Base-by-base conservation (phyloP, 2,797 vertebrate species). In the Melanotaenia maccullochi region DNA sequence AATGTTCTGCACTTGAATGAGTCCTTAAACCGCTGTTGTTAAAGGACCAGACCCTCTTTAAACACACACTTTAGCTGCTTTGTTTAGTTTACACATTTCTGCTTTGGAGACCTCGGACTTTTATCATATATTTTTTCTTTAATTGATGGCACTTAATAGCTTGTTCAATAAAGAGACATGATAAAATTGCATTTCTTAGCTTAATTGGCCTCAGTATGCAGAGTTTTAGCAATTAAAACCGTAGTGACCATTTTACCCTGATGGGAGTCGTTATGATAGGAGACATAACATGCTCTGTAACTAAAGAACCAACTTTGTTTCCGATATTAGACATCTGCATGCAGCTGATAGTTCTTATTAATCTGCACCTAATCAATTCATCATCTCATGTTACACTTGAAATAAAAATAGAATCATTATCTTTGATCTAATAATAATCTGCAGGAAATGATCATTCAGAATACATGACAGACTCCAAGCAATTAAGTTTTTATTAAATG, bases 401-500 rank as follows among this genome's bases (percentile, higher is more conserved):
- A 47, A 49, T 11, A 68, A 22, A 62, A 60, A 24, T 30, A 5
- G 9, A 73, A 59, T 36, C 0, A 52, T 57, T 68, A 28, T 40
- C 24, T 36, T 16, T 16, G 14, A 1, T 63, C 12, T 52, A n/a
- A 40, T 16, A 35, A 38, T 14, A 56, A 56, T 32, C 9, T 60
- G 4, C 28, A 7, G n/a, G 33, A 60, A 49, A 47, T 57, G 18
- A 71, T 54, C 28, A 68, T 9, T 68, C 14, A 78, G 32, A 75
- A 65, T 14, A 65, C 59, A 73, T 1, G 16, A 61, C 32, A 71
- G 40, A 44, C 40, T 3, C 22, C 20, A 42, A 35, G 52, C 44
- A 75, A 77, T 75, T 54, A 28, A 18, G 51, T 36, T 71, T 90
- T 90, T 91, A 89, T 88, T 90, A 65, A 78, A 60, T 52, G 36